phyloP scores from a whole-genome alignment of 2,113 vertebrate genomes.

The Eurystomus gularis region DNA sequence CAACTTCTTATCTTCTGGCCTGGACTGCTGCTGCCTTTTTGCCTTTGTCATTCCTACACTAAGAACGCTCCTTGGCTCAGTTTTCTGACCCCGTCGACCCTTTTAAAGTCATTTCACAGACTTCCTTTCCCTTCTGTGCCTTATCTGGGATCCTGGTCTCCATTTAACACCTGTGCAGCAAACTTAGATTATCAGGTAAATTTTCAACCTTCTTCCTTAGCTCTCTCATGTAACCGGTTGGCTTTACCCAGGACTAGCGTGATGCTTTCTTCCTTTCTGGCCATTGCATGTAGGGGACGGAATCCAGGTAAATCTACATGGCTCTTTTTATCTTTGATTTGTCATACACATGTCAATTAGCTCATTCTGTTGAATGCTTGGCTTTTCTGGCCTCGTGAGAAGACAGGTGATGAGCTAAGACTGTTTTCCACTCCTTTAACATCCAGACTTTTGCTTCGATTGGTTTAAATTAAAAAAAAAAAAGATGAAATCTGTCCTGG shows the following conservation, averaged over 20 bases:
- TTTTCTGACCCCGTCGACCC: constrained; percentile 24
- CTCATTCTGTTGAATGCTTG: neutral
- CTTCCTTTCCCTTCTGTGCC: neutral
- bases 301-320: neutral
- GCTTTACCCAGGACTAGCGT: neutral
- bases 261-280: neutral
- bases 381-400: neutral
- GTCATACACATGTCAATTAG: neutral
- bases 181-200: neutral
- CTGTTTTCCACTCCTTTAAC: neutral
- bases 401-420: neutral
- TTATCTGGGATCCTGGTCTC: constrained; percentile 5
- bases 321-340: neutral
- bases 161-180: neutral
- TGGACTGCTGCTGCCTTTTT: neutral
- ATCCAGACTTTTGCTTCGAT: neutral
- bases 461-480: neutral
- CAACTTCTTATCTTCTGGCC: constrained; percentile 38
- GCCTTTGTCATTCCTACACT: neutral
- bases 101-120: neutral
- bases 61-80: neutral
- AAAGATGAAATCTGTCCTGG: rapidly evolving
- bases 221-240: neutral
- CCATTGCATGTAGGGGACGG: neutral
- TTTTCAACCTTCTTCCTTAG: neutral